Evolutionary conservation across 2,888 invertebrate genomes (phyloP).

Genomic region (Fabriciana adippe): DNA sequence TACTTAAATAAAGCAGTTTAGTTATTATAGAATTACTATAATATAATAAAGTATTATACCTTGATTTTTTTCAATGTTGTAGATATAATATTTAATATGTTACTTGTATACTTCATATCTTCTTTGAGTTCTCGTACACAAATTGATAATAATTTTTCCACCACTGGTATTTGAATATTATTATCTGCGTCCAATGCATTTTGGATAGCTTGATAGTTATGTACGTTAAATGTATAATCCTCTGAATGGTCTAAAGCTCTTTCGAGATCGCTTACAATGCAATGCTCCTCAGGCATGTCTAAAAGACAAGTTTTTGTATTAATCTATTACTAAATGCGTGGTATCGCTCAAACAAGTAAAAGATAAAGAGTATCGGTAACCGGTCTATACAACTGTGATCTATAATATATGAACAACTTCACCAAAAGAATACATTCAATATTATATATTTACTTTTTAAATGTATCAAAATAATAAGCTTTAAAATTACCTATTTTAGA

Average conservation of each 20-base stretch:
- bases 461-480: not conserved
- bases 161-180: constrained; percentile 40
- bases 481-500: constrained; percentile 4
- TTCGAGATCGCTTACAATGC: constrained; percentile 41
- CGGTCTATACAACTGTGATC: not conserved
- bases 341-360: constrained; percentile 1
- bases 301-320: constrained; percentile 5
- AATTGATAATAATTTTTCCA: constrained; percentile 53
- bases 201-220: constrained; percentile 50
- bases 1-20: not conserved
- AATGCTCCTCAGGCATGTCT: constrained; percentile 57
- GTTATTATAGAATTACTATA: no score
- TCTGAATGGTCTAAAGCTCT: constrained; percentile 51
- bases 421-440: not conserved
- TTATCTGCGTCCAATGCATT: constrained; percentile 47
- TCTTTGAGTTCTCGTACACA: constrained; percentile 56
- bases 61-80: constrained; percentile 55
- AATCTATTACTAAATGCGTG: not conserved
- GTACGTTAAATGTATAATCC: constrained; percentile 47
- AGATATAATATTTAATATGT: constrained; percentile 51
- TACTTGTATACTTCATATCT: constrained; percentile 51
- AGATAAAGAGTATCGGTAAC: constrained; percentile 1
- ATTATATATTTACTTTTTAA: not conserved
- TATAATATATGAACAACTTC: not conserved
- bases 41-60: constrained; percentile 47